Base-by-base conservation (phyloP, 2,888 invertebrate species). In the Xestobium rufovillosum region DNA sequence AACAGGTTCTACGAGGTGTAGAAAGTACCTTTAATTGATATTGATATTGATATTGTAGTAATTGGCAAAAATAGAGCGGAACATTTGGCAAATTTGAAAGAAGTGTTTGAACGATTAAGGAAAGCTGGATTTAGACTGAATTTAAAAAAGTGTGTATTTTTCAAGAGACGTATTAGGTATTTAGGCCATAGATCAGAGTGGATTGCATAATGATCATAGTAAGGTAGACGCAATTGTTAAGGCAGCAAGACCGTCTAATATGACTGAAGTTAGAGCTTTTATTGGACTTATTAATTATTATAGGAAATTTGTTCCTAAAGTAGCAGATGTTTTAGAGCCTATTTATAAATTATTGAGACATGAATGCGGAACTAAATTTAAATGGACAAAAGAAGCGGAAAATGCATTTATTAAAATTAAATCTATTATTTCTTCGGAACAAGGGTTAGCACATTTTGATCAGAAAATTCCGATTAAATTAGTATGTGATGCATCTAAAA, bases 371-470 rank as follows among this genome's bases (percentile, higher is more conserved):
- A 26, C n/a, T 34, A 6, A n/a, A n/a, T 3, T 15, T 17, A 19
- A 14, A 9, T 14, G 3, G n/a, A 35, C 9, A 16, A 3, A 9
- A 3, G 28, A 19, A n/a, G 23, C 23, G 6, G 23, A 15, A 13
- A 12, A 13, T 14, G 31, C 35, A n/a, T 35, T 29, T 29, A 11
- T 15, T 8, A 14, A 38, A 12, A 12, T 44, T 8, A 47, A 47
- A 34, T 9, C 15, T 9, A 30, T 35, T 23, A 41, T 47, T 4
- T 4, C 26, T 8, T 48, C 35, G 16, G 40, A 47, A 31, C 29
- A 37, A 15, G 16, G 37, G 9, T 29, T 45, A 8, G 25, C 33
- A 10, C 35, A 41, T 19, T 48, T 39, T 34, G 17, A 44, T 31
- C 37, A 36, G 10, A 31, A 40, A 14, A 15, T 36, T 13, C 40